These are phyloP conservation scores for Pseudomyrmex sp. DNA, from an alignment of 1,140 invertebrate species.

Conservation along the genomic window DNA sequence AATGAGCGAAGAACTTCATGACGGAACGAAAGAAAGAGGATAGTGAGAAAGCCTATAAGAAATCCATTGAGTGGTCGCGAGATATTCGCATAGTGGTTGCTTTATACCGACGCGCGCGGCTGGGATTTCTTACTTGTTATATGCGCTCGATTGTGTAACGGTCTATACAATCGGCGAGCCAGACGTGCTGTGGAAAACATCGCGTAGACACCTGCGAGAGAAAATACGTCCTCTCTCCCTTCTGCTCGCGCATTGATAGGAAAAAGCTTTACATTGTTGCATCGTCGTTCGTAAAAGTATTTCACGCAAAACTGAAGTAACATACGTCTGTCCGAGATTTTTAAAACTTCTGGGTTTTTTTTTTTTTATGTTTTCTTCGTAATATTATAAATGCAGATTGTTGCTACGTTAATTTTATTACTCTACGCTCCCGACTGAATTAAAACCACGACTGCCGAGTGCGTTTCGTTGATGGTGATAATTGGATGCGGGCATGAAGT, in stretches of 20 bases:
- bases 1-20: background rate
- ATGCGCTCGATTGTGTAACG: constrained; percentile 52
- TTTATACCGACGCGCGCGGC: constrained; percentile 3
- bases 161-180: constrained; percentile 45
- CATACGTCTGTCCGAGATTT: background rate
- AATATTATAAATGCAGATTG: background rate
- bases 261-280: background rate
- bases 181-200: constrained; percentile 26
- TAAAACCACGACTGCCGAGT: constrained; percentile 6
- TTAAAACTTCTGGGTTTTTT: background rate
- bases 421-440: background rate
- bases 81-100: constrained; percentile 29
- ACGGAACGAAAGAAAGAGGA: background rate
- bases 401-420: no score
- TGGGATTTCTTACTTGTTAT: constrained; percentile 54
- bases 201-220: constrained; percentile 18
- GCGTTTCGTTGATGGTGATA: constrained; percentile 61
- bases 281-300: background rate
- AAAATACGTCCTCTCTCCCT: background rate
- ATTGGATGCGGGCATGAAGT: constrained; percentile 24
- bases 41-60: constrained; percentile 24
- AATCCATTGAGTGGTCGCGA: constrained; percentile 33
- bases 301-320: background rate
- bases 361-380: background rate
- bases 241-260: background rate